Base-by-base conservation (phyloP, 2,888 invertebrate species). In the Sinotaia quadrata region DNA sequence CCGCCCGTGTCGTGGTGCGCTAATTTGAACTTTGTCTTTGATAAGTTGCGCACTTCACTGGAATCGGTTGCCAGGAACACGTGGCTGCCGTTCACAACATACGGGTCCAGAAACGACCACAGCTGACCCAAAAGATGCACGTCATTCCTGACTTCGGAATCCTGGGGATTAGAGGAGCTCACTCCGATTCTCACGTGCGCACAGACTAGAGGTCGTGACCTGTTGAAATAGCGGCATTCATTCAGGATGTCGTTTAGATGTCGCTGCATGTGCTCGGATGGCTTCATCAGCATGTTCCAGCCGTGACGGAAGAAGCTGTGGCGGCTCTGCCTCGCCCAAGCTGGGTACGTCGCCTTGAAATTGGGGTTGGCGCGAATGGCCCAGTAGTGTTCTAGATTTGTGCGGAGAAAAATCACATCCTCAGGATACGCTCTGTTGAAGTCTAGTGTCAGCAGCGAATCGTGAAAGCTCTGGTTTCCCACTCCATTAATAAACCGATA, bases 21-120 rank as follows among this genome's bases (percentile, higher is more conserved):
- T 4, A 15, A 2, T 0, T 60, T 58, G 47, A 73, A 73, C 49
- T 36, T 54, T 15, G 47, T 27, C 41, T 47, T 44, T 31, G 65
- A 51, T 15, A 62, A 21, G 3, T 54, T 7, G 3, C 68, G 34
- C 33, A 73, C 51, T 18, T 57, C 36, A 15, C 49, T 44, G 33
- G 61, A 58, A 36, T 72, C 72, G 2, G 72, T 37, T 18, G 72
- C 73, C n/a, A 75, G 47, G 54, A 74, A 75, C 12, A 71, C 47
- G 29, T 74, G 69, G 33, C 61, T 58, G 27, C 69, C 72, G 24
- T 57, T 68, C 29, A 59, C 57, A 15, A 67, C 56, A 34, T 62
- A 71, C 15, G 34, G 44, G 24, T 69, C 56, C 41, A 74, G 37
- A 56, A 72, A 72, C 1, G 61, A 21, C 75, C 75, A 76, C 15